phyloP scores from a whole-genome alignment of 2,888 invertebrate genomes.

The Yponomeuta sedellus region DNA sequence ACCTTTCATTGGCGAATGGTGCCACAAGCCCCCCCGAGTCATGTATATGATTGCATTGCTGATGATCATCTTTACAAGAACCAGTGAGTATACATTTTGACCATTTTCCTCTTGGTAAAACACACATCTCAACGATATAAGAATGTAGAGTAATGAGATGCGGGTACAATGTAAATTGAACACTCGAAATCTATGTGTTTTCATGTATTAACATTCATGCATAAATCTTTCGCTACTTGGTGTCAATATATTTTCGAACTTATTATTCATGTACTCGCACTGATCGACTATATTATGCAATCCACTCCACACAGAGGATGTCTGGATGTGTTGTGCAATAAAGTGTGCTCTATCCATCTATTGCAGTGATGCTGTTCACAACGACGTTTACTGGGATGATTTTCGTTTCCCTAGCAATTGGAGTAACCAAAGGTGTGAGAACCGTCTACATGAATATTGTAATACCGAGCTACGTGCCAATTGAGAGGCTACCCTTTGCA shows the following conservation, averaged over 20 bases:
- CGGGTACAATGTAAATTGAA: neutral
- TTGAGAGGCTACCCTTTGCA: slow-evolving; percentile 80
- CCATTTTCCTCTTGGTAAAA: neutral
- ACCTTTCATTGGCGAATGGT: slow-evolving; percentile 80
- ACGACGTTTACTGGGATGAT: slow-evolving; percentile 58
- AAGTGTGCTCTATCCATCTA: too few relatives aligned
- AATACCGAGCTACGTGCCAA: slow-evolving; percentile 81
- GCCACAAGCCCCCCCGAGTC: slow-evolving; percentile 76
- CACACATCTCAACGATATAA: neutral
- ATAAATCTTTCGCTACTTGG: too few relatives aligned
- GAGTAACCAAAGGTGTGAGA: slow-evolving; percentile 81
- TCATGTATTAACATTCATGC: too few relatives aligned
- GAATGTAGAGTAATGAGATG: neutral
- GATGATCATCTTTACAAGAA: slow-evolving; percentile 77
- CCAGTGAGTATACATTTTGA: slow-evolving; percentile 68
- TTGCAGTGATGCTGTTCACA: slow-evolving; percentile 68
- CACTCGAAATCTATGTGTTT: too few relatives aligned
- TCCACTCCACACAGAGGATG: too few relatives aligned
- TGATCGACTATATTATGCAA: too few relatives aligned
- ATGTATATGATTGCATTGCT: slow-evolving; percentile 80
- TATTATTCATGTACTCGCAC: too few relatives aligned
- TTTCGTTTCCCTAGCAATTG: slow-evolving; percentile 76
- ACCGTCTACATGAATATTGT: slow-evolving; percentile 82
- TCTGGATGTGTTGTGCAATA: too few relatives aligned
- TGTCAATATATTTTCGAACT: too few relatives aligned